Base-by-base conservation (phyloP, 2,888 invertebrate genomes). In the Campoplex capitator region DNA sequence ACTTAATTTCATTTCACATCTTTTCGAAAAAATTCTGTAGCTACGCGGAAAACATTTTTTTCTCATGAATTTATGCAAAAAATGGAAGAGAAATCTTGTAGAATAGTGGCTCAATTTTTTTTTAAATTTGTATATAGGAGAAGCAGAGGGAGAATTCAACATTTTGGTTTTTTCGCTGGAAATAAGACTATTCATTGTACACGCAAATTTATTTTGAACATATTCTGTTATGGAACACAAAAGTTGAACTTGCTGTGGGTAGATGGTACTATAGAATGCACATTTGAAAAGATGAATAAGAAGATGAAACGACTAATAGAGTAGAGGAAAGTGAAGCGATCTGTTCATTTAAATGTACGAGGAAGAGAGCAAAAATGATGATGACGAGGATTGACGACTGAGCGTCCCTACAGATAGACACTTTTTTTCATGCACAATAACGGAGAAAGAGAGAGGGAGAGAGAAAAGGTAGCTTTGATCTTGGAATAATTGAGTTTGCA, bases 401-500 rank as follows among this genome's bases (percentile, higher is more conserved):
- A 45, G 38, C 65, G 48, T 62, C 58, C 28, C 23, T 58, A 28
- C 58, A 58, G 28, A 32, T 13, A 32, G 16, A 32, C 70, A 77
- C 83, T 75, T 58, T 54, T 58, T 42, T 42, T n/a, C 56, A 38
- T 81, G 51, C 80, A 88, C 89, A 87, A 88, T 87, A 89, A 88
- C 85, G 87, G 88, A 38, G 38, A 38, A 38, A 38, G 42, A 84
- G 88, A 85, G 78, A 80, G 77, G 71, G 71, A 82, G 83, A 58
- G 68, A 90, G 89, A 89, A 92, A 91, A 86, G 88, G 88, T 78
- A 88, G 91, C 92, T 92, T 91, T 91, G 91, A 91, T 90, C 89
- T 91, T 84, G 88, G 90, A 91, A 91, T 91, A 92, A 92, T 92
- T 89, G 89, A 91, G 90, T 92, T 91, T 91, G 89, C 45, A 67